These are phyloP conservation scores for Rhyzopertha dominica DNA, from an alignment of 1,140 invertebrate genomes.

Conservation along the genomic window DNA sequence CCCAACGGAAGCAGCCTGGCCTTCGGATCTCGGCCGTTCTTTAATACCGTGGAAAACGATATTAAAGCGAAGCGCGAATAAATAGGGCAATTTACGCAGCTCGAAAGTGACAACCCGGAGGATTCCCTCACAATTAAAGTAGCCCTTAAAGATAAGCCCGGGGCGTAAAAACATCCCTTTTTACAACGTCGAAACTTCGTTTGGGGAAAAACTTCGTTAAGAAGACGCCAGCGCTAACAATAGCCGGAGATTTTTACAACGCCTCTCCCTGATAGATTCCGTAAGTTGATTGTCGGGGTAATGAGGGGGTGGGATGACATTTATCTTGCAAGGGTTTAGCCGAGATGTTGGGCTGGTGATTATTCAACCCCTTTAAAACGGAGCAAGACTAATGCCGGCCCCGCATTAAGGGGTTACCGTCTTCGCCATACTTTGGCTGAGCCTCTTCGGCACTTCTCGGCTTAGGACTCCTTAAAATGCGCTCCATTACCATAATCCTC, in stretches of 20 bases:
- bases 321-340: conserved; percentile 37
- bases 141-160: conserved; percentile 45
- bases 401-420: conserved; percentile 27
- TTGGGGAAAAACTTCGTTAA: conserved; percentile 34
- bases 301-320: conserved; percentile 36
- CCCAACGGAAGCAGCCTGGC: conserved; percentile 14
- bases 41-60: conserved; percentile 10
- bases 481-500: no score
- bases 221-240: conserved; percentile 33
- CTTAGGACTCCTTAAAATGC: no score
- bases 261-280: conserved; percentile 23
- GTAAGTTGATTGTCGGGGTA: conserved; percentile 33
- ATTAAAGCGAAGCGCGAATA: conserved; percentile 21
- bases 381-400: conserved; percentile 31
- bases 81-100: conserved; percentile 34
- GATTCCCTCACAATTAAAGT: conserved; percentile 44
- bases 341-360: conserved; percentile 25
- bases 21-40: conserved; percentile 14
- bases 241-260: conserved; percentile 34
- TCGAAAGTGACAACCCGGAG: conserved; percentile 23
- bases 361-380: conserved; percentile 38
- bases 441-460: conserved; percentile 6
- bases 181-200: conserved; percentile 25
- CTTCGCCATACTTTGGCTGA: conserved; percentile 6
- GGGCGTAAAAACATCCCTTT: conserved; percentile 43